Conservation (phyloP, 1,140 invertebrate species). For the Aphelinus certus region DNA sequence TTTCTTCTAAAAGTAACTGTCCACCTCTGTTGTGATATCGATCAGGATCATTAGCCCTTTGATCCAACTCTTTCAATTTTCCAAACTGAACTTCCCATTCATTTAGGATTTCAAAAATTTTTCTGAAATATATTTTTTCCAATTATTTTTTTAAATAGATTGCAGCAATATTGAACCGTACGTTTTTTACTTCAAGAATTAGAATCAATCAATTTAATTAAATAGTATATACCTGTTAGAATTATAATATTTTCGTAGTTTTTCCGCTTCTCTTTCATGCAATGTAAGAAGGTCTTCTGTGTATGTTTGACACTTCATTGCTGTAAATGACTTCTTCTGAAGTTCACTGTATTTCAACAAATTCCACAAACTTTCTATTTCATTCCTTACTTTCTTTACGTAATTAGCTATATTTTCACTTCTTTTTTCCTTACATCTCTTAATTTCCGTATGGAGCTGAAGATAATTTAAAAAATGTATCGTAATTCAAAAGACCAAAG, state of each 20-base stretch:
- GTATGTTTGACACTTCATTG: conserved; percentile 71
- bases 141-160: conserved; percentile 39
- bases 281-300: conserved; percentile 78
- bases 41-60: conserved; percentile 77
- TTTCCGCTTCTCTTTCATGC: conserved; percentile 79
- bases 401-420: conserved; percentile 75
- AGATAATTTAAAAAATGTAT: conserved; percentile 29
- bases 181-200: conserved; percentile 15
- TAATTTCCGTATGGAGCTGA: conserved; percentile 69
- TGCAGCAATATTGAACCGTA: not conserved
- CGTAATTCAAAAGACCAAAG: not conserved
- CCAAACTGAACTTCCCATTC: conserved; percentile 73
- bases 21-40: conserved; percentile 87
- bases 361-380: conserved; percentile 78
- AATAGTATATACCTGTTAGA: conserved; percentile 68
- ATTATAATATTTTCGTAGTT: conserved; percentile 74
- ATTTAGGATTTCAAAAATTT: conserved; percentile 72
- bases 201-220: conserved; percentile 6
- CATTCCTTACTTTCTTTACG: conserved; percentile 73
- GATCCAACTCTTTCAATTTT: conserved; percentile 76
- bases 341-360: conserved; percentile 73
- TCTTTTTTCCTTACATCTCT: conserved; percentile 72
- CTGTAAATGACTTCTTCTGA: conserved; percentile 72
- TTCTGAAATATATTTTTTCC: conserved; percentile 46
- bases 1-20: conserved; percentile 83